Evolutionary conservation across 2,113 vertebrate genomes (phyloP), one percentile per base, ranked within the genome.

Genomic region (Oreocharis arfaki): DNA sequence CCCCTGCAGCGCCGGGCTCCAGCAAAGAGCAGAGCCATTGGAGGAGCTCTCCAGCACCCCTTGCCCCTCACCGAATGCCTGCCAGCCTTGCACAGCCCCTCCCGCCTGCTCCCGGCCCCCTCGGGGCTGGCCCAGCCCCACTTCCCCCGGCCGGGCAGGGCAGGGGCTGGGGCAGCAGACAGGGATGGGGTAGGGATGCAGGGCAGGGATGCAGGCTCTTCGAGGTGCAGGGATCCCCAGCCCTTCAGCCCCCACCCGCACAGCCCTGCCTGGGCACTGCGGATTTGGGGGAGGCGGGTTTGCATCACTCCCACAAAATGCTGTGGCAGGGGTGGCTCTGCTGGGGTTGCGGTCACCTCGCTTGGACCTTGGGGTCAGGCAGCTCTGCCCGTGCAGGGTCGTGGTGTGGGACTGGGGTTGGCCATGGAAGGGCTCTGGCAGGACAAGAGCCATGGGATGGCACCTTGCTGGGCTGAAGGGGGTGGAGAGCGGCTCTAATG

Each of bases 351-450:
- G 1, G 28, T 19, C 15, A 9, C 44, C 33, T 12, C 4, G 0
- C 35, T 15, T 1, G 6, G 27, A 8, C 5, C 2, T 0, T 1
- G 33, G 30, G 67, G 11, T 22, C 7, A 1, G 39, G 32, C 16
- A 30, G 56, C 16, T 17, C 7, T 10, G 73, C 50, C 33, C 12
- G 3, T 6, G 77, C 63, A 17, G 56, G 49, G 55, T 18, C 4
- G 3, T 10, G 49, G 11, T 1, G 4, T 16, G 24, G 75, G 39
- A 69, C 11, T 35, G 71, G 32, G 27, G 3, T 2, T 16, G 24
- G 50, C 46, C 42, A 0, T 2, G 41, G 13, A 11, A 50, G 44
- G 14, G 33, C 16, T 27, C 16, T 1, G 24, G 44, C 61, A 32
- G 65, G 14, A 42, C 76, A 5, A 1, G 15, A 24, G 14, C 19